Evolutionary conservation across 2,113 vertebrate genomes (phyloP).

Genomic region (Heterochromis multidens): DNA sequence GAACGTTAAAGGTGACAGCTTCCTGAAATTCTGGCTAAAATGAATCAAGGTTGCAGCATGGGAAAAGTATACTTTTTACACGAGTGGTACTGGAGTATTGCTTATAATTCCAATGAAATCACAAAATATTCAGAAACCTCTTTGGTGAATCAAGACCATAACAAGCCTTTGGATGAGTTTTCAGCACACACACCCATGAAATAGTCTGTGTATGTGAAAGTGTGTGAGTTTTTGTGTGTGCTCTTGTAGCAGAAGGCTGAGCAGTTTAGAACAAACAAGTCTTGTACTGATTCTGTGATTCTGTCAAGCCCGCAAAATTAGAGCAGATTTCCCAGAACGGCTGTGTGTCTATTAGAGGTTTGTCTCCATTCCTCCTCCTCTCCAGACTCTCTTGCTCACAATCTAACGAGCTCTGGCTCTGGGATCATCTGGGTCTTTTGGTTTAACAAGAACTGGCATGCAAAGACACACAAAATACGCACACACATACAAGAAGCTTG

Average conservation of each 20-base stretch:
- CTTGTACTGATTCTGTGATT: conserved; percentile 51
- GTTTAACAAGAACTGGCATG: conserved; percentile 16
- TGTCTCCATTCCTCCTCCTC: conserved; percentile 27
- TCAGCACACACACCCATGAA: neutral
- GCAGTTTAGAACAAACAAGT: conserved; percentile 52
- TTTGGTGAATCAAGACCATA: neutral
- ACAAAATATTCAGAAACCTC: neutral
- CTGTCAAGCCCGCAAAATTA: conserved; percentile 42
- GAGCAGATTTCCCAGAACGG: conserved; percentile 54
- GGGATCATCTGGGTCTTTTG: conserved; percentile 20
- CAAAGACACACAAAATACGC: neutral
- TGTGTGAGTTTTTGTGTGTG: neutral
- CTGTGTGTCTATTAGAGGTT: conserved; percentile 50
- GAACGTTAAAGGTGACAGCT: neutral
- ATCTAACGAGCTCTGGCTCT: conserved; percentile 59
- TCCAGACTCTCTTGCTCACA: conserved; percentile 9
- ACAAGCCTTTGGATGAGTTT: neutral
- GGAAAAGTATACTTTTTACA: neutral
- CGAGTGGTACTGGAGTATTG: neutral
- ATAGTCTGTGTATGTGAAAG: neutral
- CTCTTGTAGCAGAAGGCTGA: conserved; percentile 22
- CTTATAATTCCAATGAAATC: neutral
- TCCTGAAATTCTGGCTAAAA: neutral
- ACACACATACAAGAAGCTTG: neutral
- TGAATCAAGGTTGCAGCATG: neutral